A percentile compares a stretch with the other conserved stretches of the same genome.
Evolutionary conservation across 2,797 vertebrate species (phyloP).

Genomic region (Menidia menidia): DNA sequence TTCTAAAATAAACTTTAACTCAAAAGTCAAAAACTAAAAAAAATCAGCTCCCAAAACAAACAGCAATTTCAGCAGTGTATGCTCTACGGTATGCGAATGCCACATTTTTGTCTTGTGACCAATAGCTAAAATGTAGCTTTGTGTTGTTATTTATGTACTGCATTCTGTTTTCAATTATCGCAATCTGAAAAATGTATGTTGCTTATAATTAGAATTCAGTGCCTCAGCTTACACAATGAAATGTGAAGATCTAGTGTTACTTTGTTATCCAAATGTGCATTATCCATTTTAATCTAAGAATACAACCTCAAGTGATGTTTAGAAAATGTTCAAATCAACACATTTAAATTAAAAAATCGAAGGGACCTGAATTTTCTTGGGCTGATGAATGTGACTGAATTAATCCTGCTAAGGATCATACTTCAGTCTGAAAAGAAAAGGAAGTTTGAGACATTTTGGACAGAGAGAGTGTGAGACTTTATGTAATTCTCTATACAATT

Average conservation of each 20-base stretch:
- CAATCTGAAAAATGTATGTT: background rate
- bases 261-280: conserved; percentile 21
- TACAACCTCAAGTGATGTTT: background rate
- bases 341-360: conserved; percentile 9
- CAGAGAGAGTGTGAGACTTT: too few relatives aligned
- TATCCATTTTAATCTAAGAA: conserved; percentile 27
- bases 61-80: too few relatives aligned
- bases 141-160: background rate
- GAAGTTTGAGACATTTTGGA: background rate
- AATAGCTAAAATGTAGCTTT: background rate
- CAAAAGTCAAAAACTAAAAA: too few relatives aligned
- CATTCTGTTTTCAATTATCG: background rate
- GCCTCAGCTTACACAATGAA: conserved; percentile 2
- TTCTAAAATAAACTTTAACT: too few relatives aligned
- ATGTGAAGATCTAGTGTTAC: background rate
- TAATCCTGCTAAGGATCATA: conserved; percentile 22
- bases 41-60: too few relatives aligned
- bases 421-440: conserved; percentile 25
- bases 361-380: conserved; percentile 1
- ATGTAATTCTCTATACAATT: conserved; percentile 34
- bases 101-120: background rate
- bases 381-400: conserved; percentile 33
- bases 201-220: background rate
- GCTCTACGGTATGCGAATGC: background rate
- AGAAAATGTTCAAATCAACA: conserved; percentile 15